A percentile compares a stretch with the other conserved stretches of the same genome.
Conservation (phyloP, 1,140 invertebrate genomes). For the Chlorops oryzae region DNA sequence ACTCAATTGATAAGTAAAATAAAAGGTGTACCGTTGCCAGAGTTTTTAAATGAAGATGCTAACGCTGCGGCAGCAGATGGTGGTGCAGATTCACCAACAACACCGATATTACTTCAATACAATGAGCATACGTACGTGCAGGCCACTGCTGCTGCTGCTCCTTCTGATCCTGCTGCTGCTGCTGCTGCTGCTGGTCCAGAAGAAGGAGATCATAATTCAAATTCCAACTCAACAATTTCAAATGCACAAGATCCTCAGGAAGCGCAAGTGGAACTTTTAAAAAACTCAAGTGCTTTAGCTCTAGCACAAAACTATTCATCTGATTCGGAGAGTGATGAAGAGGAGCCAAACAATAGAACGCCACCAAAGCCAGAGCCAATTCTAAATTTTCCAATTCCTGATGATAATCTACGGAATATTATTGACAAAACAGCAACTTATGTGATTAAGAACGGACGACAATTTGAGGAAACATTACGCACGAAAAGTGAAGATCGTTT, state of each 20-base stretch:
- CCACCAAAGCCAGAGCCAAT: slow-evolving; percentile 21
- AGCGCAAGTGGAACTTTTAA: slow-evolving; percentile 32
- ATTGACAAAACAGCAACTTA: slow-evolving; percentile 96
- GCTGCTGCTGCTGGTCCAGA: slow-evolving; percentile 7
- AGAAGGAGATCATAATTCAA: slow-evolving; percentile 9
- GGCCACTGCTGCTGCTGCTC: too few species aligned
- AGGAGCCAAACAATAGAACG: slow-evolving; percentile 22
- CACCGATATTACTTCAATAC: slow-evolving; percentile 36
- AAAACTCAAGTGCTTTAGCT: slow-evolving; percentile 51
- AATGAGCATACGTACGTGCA: slow-evolving; percentile 38
- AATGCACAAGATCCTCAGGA: background rate
- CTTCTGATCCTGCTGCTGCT: background rate
- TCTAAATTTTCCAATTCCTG: slow-evolving; percentile 57
- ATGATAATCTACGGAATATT: slow-evolving; percentile 74
- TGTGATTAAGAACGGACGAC: slow-evolving; percentile 86
- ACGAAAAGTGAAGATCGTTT: slow-evolving; percentile 82
- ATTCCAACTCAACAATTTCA: slow-evolving; percentile 5
- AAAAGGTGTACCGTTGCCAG: slow-evolving; percentile 59
- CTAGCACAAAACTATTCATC: slow-evolving; percentile 56
- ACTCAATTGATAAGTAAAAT: slow-evolving; percentile 78
- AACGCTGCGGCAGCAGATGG: slow-evolving; percentile 19
- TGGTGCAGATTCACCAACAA: slow-evolving; percentile 32
- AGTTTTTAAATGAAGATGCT: slow-evolving; percentile 26
- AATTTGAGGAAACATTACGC: slow-evolving; percentile 84
- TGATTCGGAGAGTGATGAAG: slow-evolving; percentile 48